Evolutionary conservation across 2,888 invertebrate genomes (phyloP).

Genomic region (Kryphioiulus occultus): DNA sequence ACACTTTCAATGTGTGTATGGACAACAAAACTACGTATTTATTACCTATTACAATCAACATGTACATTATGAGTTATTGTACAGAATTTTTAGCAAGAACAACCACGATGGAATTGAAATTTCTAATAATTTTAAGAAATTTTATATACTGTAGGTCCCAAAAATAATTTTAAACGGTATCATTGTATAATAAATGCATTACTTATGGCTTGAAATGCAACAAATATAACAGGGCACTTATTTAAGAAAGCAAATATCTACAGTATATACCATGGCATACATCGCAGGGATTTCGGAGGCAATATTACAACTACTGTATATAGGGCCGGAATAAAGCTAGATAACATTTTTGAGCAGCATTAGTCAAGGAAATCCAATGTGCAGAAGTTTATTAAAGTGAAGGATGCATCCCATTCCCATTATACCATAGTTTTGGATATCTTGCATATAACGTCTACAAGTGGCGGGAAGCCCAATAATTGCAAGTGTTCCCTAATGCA

Average conservation of each 20-base stretch:
- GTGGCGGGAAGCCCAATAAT: not conserved
- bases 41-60: not conserved
- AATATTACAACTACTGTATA: not conserved
- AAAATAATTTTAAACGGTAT: no score
- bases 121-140: no score
- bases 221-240: not conserved
- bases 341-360: not conserved
- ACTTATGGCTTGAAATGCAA: not conserved
- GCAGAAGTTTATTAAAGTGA: not conserved
- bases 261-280: not conserved
- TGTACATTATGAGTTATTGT: not conserved
- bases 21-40: slow-evolving; percentile 27
- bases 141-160: no score
- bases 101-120: not conserved
- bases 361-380: not conserved
- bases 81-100: not conserved
- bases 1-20: not conserved
- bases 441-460: not conserved
- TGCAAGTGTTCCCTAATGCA: not conserved
- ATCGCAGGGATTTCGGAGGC: not conserved
- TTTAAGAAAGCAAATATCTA: not conserved
- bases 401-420: no score
- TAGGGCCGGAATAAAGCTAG: not conserved
- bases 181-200: not conserved
- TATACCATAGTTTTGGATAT: not conserved